A percentile compares a stretch with the other conserved stretches of the same genome.
These are phyloP conservation scores for Ia io DNA, from an alignment of 2,113 vertebrate species.

Conservation along the genomic window DNA sequence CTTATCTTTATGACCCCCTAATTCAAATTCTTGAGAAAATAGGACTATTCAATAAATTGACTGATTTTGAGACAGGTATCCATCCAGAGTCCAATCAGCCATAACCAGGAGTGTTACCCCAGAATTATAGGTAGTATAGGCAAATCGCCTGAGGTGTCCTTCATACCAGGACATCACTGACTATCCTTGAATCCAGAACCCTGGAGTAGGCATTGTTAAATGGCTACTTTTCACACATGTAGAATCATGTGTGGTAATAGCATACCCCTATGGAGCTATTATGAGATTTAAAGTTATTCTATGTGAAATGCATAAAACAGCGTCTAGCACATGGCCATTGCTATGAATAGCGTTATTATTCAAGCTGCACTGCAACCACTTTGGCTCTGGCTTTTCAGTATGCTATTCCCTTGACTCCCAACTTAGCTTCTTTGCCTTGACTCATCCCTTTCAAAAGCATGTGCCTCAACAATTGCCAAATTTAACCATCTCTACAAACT, in stretches of 20 bases:
- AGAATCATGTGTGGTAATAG: background rate
- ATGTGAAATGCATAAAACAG: background rate
- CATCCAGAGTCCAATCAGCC: background rate
- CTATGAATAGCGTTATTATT: background rate
- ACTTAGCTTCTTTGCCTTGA: background rate
- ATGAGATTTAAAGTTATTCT: constrained; percentile 29
- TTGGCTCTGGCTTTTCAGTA: background rate
- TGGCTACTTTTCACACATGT: background rate
- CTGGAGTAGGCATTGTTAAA: background rate
- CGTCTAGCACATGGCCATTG: background rate
- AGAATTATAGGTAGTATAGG: background rate
- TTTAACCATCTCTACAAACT: background rate
- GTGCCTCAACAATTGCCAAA: background rate
- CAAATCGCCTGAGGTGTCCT: background rate
- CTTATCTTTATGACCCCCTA: background rate
- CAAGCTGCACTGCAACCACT: background rate
- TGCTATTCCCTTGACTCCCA: background rate
- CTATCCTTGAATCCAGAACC: background rate
- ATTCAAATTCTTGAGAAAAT: background rate
- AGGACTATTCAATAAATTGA: background rate
- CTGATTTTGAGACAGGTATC: background rate
- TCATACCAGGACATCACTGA: background rate
- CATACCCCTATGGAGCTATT: background rate
- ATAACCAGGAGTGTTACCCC: background rate
- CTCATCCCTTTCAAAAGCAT: background rate